Conservation (phyloP, 2,113 vertebrate genomes). For the Acrocephalus kingi region DNA sequence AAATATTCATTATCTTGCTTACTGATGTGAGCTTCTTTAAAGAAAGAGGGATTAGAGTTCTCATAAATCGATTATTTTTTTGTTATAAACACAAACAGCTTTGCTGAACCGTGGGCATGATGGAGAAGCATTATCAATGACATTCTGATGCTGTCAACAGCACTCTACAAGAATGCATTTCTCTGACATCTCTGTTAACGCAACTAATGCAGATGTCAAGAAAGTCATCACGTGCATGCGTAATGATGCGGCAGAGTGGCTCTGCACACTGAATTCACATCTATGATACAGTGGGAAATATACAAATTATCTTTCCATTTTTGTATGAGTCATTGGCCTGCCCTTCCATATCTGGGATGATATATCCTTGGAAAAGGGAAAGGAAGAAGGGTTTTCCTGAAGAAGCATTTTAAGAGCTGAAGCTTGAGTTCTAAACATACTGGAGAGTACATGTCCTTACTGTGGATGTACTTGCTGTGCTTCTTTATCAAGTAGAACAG, state of each 20-base stretch:
- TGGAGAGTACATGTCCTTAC: background rate
- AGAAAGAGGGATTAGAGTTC: background rate
- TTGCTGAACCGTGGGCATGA: background rate
- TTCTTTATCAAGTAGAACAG: background rate
- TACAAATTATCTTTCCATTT: background rate
- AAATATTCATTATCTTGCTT: background rate
- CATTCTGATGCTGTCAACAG: background rate
- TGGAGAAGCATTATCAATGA: background rate
- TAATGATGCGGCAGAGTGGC: background rate
- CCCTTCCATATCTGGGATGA: background rate
- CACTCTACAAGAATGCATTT: background rate
- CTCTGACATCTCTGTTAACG: conserved; percentile 2
- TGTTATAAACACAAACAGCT: background rate
- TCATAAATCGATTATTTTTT: background rate
- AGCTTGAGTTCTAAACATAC: background rate
- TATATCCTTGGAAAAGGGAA: background rate
- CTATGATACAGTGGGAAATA: background rate
- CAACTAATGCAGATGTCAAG: conserved; percentile 24
- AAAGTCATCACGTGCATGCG: background rate
- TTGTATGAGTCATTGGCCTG: background rate
- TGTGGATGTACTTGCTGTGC: background rate
- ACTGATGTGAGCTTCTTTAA: background rate
- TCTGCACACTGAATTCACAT: background rate
- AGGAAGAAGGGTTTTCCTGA: background rate
- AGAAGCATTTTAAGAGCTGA: background rate